Percentiles rank a stretch among this genome's conserved stretches.
Evolutionary conservation across 2,888 invertebrate species (phyloP).

Genomic region (Lasioglossum malachurum): DNA sequence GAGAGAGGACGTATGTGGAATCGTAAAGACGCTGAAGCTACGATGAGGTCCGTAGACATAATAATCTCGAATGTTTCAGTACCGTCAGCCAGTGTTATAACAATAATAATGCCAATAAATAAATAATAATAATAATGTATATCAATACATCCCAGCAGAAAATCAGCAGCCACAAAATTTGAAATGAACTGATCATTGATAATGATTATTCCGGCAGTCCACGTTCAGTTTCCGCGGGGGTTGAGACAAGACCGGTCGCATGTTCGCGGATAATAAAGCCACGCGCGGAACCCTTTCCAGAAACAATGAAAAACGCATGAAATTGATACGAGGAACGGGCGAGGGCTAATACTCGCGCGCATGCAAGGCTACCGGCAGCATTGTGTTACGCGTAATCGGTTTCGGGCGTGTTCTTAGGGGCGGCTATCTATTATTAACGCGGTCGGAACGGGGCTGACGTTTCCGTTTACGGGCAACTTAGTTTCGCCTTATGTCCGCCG

Average conservation of each 20-base stretch:
- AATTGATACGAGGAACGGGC: conserved; percentile 1
- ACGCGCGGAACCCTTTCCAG: conserved; percentile 3
- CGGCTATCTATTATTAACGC: conserved; percentile 44
- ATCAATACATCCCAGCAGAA: background rate
- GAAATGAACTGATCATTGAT: background rate
- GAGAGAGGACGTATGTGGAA: background rate
- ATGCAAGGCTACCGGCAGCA: conserved; percentile 1
- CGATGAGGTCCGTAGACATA: background rate
- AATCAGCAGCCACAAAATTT: background rate
- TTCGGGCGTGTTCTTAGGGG: conserved; percentile 19
- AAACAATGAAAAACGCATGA: conserved; percentile 14
- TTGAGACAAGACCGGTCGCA: background rate
- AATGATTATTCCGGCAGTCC: background rate
- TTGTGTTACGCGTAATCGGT: conserved; percentile 14
- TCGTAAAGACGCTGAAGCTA: background rate
- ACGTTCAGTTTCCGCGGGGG: background rate
- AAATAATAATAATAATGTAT: no score
- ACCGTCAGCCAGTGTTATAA: no score
- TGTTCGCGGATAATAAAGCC: background rate
- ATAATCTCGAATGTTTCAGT: no score
- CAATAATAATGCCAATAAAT: no score
- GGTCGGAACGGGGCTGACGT: conserved; percentile 38
- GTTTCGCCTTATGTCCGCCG: conserved; percentile 32
- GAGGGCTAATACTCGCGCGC: background rate
- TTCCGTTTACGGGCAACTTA: conserved; percentile 53